Evolutionary conservation across 2,797 vertebrate genomes (phyloP).

Genomic region (Picus viridis): DNA sequence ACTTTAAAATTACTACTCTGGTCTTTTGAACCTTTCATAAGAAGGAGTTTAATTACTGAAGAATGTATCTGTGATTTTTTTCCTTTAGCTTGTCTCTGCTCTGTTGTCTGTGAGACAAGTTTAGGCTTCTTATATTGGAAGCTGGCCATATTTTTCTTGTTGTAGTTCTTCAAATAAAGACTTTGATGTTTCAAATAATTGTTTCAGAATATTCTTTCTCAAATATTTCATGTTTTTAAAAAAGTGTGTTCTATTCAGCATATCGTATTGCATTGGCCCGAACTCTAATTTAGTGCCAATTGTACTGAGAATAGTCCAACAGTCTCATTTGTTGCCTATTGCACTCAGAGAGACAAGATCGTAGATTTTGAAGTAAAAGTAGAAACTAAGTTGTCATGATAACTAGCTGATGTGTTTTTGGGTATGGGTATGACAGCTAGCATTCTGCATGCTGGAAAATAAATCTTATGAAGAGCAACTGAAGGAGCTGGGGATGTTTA

Average conservation of each 20-base stretch:
- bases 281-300: not conserved
- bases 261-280: not conserved
- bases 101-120: not conserved
- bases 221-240: not conserved
- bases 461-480: not conserved
- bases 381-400: not conserved
- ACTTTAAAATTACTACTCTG: not conserved
- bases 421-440: fast-evolving
- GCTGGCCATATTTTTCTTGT: not conserved
- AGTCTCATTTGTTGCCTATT: not conserved
- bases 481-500: too few species aligned
- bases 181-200: not conserved
- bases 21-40: constrained; percentile 9
- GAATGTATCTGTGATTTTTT: not conserved
- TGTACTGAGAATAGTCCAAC: not conserved
- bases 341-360: not conserved
- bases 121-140: not conserved
- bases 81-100: not conserved
- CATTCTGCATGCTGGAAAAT: not conserved
- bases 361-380: not conserved
- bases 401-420: not conserved
- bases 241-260: not conserved
- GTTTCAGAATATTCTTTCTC: not conserved
- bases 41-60: not conserved
- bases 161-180: not conserved